Evolutionary conservation across 2,888 invertebrate genomes (phyloP).

Genomic region (Netelia virgata): DNA sequence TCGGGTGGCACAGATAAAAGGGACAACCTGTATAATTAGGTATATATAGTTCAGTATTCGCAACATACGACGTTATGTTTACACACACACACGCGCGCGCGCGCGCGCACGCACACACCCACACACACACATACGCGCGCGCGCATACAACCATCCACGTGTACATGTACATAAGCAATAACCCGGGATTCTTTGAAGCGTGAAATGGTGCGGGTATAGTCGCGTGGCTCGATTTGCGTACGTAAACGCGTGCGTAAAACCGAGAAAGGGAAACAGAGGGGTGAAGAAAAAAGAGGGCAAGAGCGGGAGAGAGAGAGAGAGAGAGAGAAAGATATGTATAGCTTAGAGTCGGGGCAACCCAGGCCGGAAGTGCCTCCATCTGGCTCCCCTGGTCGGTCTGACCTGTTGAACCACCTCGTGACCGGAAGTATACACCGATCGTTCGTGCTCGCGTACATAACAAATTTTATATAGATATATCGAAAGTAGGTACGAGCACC

Average conservation of each 20-base stretch:
- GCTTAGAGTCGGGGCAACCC: conserved; percentile 61
- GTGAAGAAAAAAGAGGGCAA: conserved; percentile 54
- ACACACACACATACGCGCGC: too few species aligned
- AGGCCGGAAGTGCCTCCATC: conserved; percentile 84
- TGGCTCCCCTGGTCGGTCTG: conserved; percentile 84
- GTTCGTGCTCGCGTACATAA: conserved; percentile 63
- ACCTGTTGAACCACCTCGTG: conserved; percentile 85
- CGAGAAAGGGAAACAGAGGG: conserved; percentile 42
- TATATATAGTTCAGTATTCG: neutral
- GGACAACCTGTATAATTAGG: too few species aligned
- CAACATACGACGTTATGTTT: conserved; percentile 46
- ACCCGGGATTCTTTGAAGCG: conserved; percentile 63
- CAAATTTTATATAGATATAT: conserved; percentile 30
- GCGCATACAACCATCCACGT: too few species aligned
- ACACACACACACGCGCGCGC: conserved; percentile 56
- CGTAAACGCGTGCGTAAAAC: conserved; percentile 48
- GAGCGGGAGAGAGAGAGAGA: conserved; percentile 63
- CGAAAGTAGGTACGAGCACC: neutral
- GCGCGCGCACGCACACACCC: too few species aligned
- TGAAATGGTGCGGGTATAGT: conserved; percentile 70
- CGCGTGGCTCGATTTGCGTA: conserved; percentile 18
- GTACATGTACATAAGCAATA: neutral
- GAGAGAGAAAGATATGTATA: neutral
- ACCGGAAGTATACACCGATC: conserved; percentile 83
- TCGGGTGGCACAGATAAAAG: too few species aligned